Percentiles rank a stretch among this genome's conserved stretches.
Evolutionary conservation across 2,113 vertebrate species (phyloP).

Genomic region (Panurus biarmicus): DNA sequence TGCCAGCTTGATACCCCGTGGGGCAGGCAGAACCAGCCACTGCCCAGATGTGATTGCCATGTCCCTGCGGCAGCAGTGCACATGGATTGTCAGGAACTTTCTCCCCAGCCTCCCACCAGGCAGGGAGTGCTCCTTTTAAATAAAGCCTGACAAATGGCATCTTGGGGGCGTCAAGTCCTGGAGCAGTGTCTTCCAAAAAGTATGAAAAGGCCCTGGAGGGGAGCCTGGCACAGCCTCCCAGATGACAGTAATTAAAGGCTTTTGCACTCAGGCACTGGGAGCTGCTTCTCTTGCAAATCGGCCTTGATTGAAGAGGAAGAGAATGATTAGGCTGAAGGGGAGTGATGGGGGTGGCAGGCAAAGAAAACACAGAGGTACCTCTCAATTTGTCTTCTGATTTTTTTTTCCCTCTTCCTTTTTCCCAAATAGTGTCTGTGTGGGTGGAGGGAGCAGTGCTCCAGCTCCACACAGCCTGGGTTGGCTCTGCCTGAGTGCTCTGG

Average conservation of each 20-base stretch:
- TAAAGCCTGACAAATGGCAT: constrained; percentile 17
- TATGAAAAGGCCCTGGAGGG: constrained; percentile 13
- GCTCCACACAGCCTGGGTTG: not conserved
- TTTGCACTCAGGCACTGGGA: not conserved
- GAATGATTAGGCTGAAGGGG: constrained; percentile 31
- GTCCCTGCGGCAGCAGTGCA: not conserved
- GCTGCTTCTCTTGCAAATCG: constrained; percentile 21
- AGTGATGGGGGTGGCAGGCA: not conserved
- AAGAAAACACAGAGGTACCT: not conserved
- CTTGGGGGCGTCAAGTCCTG: not conserved
- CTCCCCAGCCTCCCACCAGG: not conserved
- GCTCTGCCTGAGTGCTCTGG: not conserved
- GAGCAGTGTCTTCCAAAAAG: not conserved
- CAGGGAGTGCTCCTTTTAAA: not conserved
- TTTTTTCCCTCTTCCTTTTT: not conserved
- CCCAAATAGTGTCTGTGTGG: not conserved
- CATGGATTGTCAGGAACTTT: not conserved
- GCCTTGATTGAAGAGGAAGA: constrained; percentile 45
- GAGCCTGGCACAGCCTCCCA: constrained; percentile 13
- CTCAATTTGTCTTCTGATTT: not conserved
- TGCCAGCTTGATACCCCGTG: not conserved
- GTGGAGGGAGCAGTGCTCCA: not conserved
- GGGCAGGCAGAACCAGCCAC: not conserved
- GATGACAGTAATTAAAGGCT: constrained; percentile 52
- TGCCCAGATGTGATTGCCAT: not conserved